These are phyloP conservation scores for Vimba vimba DNA, from an alignment of 2,113 vertebrate genomes.

Conservation along the genomic window DNA sequence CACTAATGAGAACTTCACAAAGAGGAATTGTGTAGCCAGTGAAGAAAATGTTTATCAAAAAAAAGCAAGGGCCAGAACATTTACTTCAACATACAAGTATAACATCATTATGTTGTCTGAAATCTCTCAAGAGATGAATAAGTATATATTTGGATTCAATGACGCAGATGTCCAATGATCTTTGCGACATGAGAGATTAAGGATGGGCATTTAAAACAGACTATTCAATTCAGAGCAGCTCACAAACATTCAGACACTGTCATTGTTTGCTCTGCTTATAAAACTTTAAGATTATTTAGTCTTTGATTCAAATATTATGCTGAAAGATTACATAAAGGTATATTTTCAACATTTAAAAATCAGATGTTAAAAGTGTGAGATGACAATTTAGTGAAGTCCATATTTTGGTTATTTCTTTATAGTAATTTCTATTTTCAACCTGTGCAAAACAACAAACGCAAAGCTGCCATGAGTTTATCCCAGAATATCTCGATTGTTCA, in stretches of 20 bases:
- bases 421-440: slow-evolving; percentile 16
- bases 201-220: background rate
- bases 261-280: background rate
- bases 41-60: background rate
- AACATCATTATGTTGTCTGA: slow-evolving; percentile 6
- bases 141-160: background rate
- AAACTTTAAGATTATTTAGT: background rate
- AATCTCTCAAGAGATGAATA: slow-evolving; percentile 20
- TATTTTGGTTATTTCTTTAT: background rate
- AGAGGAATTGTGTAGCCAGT: background rate
- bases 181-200: background rate
- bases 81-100: background rate
- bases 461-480: slow-evolving; percentile 21
- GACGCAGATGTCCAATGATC: background rate
- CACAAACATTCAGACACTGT: background rate
- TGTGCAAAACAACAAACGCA: background rate
- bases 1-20: background rate
- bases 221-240: background rate
- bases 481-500: slow-evolving; percentile 32
- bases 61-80: background rate
- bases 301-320: background rate
- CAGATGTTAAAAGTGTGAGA: background rate
- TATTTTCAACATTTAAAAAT: background rate
- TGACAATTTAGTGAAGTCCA: background rate
- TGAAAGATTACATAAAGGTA: background rate